Percentiles rank a stretch among this genome's conserved stretches.
Conservation (phyloP, 2,797 vertebrate genomes). For the Poecilia velifera region DNA sequence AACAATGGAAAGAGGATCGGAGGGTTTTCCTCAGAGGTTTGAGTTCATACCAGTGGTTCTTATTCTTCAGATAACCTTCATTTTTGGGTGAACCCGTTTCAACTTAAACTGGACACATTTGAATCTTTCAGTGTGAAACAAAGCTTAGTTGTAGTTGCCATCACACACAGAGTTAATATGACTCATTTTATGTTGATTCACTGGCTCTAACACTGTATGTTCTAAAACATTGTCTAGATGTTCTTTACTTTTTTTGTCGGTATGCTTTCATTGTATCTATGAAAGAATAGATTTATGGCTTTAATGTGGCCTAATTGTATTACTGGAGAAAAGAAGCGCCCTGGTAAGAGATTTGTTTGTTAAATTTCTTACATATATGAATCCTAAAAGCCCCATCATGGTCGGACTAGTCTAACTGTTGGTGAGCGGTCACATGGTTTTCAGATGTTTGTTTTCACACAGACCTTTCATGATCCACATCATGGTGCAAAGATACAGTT, state of each 20-base stretch:
- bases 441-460: too few relatives aligned
- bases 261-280: background rate
- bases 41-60: background rate
- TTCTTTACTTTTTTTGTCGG: background rate
- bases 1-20: background rate
- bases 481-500: too few relatives aligned
- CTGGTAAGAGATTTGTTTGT: too few relatives aligned
- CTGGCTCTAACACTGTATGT: background rate
- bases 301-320: background rate
- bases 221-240: background rate
- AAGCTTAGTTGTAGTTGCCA: background rate
- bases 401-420: too few relatives aligned
- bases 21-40: background rate
- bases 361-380: background rate
- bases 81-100: background rate
- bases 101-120: background rate
- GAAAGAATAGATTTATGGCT: background rate
- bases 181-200: background rate
- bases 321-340: background rate
- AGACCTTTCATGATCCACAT: too few relatives aligned
- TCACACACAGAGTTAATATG: background rate
- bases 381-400: too few relatives aligned
- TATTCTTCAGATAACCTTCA: background rate
- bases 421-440: too few relatives aligned
- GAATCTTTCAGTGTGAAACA: background rate